Conservation (phyloP, 2,797 vertebrate genomes). For the Anableps anableps region DNA sequence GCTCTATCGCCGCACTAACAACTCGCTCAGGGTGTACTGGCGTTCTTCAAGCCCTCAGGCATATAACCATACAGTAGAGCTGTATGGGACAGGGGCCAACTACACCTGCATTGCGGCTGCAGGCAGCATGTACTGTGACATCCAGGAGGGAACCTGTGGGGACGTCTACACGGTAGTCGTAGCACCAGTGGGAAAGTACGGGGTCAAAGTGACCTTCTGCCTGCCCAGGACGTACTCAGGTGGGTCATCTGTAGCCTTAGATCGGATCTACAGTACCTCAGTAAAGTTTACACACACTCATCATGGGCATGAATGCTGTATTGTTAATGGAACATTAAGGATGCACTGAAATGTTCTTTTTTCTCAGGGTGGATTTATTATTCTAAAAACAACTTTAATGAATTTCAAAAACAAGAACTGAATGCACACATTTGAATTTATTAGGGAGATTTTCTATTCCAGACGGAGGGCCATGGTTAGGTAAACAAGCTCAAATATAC, state of each 20-base stretch:
- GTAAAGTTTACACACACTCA: neutral
- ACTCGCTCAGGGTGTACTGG: constrained; percentile 88
- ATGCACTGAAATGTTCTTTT: neutral
- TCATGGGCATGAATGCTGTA: neutral
- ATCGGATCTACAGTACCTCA: neutral
- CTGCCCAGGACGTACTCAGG: constrained; percentile 89
- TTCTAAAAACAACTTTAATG: neutral
- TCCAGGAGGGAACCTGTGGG: constrained; percentile 85
- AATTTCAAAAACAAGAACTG: neutral
- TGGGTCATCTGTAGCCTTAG: constrained; percentile 60
- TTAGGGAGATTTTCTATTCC: neutral
- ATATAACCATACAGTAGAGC: constrained; percentile 81
- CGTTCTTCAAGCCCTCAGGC: constrained; percentile 69
- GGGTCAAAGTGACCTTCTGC: constrained; percentile 85
- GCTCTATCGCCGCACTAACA: constrained; percentile 83
- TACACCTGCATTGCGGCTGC: constrained; percentile 84
- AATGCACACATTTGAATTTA: neutral
- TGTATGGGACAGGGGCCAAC: constrained; percentile 86
- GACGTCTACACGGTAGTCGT: constrained; percentile 88
- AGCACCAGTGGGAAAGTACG: constrained; percentile 79
- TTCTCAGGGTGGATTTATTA: neutral
- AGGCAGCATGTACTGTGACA: constrained; percentile 84
- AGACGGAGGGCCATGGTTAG: too few relatives aligned
- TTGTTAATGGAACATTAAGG: neutral
- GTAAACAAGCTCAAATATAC: neutral